Conservation (phyloP, 2,888 invertebrate genomes). For the Cantharis rustica region DNA sequence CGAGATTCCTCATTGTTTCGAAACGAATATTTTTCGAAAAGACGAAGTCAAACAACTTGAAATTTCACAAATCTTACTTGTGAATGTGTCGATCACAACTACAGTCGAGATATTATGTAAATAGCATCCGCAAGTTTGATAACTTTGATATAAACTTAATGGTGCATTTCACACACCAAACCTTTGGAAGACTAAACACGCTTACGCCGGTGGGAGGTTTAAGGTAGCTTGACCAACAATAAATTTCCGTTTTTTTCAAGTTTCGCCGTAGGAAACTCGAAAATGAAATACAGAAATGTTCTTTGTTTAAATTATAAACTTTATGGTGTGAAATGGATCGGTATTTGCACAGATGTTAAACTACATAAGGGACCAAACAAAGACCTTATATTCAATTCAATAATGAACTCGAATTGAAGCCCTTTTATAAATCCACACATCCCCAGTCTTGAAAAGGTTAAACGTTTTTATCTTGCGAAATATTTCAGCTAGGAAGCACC, state of each 20-base stretch:
- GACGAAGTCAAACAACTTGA: not conserved
- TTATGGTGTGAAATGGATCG: constrained; percentile 2
- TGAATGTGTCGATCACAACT: not conserved
- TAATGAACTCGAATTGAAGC: constrained; percentile 4
- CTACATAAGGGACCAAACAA: not conserved
- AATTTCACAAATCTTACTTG: not conserved
- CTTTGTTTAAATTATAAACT: not conserved
- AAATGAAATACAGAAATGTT: not conserved
- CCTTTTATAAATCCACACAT: constrained; percentile 3
- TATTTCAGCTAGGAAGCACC: not conserved
- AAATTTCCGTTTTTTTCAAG: not conserved
- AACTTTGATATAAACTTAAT: not conserved
- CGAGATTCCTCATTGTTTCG: not conserved
- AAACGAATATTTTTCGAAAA: not conserved
- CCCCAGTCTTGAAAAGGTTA: constrained; percentile 4
- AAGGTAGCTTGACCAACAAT: not conserved
- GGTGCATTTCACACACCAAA: not conserved
- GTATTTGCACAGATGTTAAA: constrained; percentile 3
- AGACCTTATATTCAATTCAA: not conserved
- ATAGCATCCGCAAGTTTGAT: not conserved
- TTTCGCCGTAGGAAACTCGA: not conserved
- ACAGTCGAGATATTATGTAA: not conserved
- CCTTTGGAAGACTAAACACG: not conserved
- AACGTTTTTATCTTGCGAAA: constrained; percentile 4
- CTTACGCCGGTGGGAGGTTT: not conserved